phyloP scores from a whole-genome alignment of 1,140 invertebrate species.

The Solen grandis region DNA sequence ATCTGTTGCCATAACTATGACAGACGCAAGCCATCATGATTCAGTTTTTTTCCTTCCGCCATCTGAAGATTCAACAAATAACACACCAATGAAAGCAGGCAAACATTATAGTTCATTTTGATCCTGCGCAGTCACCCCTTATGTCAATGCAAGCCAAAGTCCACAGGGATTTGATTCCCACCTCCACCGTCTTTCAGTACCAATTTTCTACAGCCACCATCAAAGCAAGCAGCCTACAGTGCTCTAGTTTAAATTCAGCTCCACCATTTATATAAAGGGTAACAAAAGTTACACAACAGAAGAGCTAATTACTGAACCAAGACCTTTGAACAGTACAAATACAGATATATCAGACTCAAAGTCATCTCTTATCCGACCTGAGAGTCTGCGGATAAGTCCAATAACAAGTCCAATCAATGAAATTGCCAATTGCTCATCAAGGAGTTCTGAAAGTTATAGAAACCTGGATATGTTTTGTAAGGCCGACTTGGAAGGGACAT shows the following conservation, averaged over 20 bases:
- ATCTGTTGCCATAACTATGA: conserved; percentile 75
- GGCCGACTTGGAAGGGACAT: conserved; percentile 75
- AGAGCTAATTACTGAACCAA: not conserved
- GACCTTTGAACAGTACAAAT: not conserved
- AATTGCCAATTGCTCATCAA: conserved; percentile 75
- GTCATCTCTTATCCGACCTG: conserved; percentile 21
- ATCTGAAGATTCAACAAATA: conserved; percentile 52
- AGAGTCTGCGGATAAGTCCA: conserved; percentile 31
- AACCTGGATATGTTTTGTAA: conserved; percentile 75
- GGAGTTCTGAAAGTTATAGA: conserved; percentile 77
- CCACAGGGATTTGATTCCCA: conserved; percentile 75
- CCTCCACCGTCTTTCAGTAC: conserved; percentile 50
- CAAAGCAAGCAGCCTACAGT: not conserved
- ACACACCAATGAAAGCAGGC: conserved; percentile 62
- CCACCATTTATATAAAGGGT: not conserved
- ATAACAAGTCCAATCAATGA: conserved; percentile 58
- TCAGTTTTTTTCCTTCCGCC: conserved; percentile 51
- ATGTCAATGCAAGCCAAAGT: conserved; percentile 73
- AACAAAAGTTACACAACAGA: not conserved
- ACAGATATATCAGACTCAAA: conserved; percentile 40
- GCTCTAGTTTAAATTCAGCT: not conserved
- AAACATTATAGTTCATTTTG: conserved; percentile 78
- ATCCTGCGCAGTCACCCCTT: conserved; percentile 74
- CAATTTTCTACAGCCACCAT: conserved; percentile 50
- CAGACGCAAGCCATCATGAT: conserved; percentile 64